Evolutionary conservation across 2,888 invertebrate species (phyloP).

Genomic region (Sinotaia quadrata): DNA sequence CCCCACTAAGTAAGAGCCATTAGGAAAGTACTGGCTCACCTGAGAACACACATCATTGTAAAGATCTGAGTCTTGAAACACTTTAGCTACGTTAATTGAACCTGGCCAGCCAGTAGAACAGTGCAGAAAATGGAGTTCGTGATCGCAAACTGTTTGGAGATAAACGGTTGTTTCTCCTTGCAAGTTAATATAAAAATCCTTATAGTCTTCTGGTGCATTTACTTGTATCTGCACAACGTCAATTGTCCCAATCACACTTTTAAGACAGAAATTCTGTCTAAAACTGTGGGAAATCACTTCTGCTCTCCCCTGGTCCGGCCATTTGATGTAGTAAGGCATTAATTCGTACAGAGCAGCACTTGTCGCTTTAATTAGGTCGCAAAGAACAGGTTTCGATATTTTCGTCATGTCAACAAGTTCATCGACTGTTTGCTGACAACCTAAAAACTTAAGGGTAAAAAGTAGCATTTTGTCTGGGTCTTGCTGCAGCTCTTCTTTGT

Average conservation of each 20-base stretch:
- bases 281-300: neutral
- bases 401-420: conserved; percentile 24
- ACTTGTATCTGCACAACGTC: conserved; percentile 32
- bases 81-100: conserved; percentile 26
- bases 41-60: conserved; percentile 21
- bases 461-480: neutral
- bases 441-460: conserved; percentile 21
- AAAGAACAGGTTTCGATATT: neutral
- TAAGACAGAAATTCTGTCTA: conserved; percentile 13
- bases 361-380: conserved; percentile 6
- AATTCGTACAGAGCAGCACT: conserved; percentile 24
- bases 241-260: conserved; percentile 30
- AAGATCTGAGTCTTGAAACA: conserved; percentile 33
- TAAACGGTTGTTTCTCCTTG: conserved; percentile 26
- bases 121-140: conserved; percentile 34
- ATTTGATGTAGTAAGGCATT: conserved; percentile 29
- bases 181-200: conserved; percentile 30
- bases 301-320: conserved; percentile 24
- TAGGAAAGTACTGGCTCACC: conserved; percentile 22
- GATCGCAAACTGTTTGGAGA: conserved; percentile 33
- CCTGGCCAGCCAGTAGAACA: conserved; percentile 38
- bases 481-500: neutral
- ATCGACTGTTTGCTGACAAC: conserved; percentile 9
- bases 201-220: conserved; percentile 18
- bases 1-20: conserved; percentile 25